Percentiles rank a stretch among this genome's conserved stretches.
phyloP scores from a whole-genome alignment of 1,140 invertebrate species.

The Scylla paramamosain region DNA sequence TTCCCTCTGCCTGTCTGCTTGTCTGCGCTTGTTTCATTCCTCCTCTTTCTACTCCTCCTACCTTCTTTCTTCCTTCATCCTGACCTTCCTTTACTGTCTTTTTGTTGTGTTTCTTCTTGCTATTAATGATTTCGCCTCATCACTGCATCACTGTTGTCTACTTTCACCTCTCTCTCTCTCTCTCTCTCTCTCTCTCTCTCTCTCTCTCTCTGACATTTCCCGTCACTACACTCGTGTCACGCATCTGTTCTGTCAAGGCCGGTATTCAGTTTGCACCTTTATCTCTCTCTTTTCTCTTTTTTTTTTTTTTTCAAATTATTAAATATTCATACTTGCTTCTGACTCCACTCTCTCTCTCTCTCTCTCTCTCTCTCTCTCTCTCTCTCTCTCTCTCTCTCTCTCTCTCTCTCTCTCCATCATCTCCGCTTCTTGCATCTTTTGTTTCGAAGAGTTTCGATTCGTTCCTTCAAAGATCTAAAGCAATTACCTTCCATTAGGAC shows the following conservation, averaged over 20 bases:
- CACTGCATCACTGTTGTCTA: too few relatives aligned
- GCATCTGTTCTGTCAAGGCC: background rate
- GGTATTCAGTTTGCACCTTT: background rate
- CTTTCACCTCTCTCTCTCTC: too few relatives aligned
- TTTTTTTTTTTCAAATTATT: too few relatives aligned
- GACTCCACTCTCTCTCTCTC: background rate
- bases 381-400: slow-evolving; percentile 20
- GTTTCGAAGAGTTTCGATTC: background rate
- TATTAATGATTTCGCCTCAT: too few relatives aligned
- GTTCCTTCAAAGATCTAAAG: background rate
- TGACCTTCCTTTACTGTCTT: background rate
- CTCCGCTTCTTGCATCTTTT: background rate
- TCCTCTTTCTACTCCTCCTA: background rate
- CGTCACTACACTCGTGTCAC: background rate
- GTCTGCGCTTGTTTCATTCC: background rate
- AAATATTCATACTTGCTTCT: background rate
- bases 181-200: slow-evolving; percentile 15
- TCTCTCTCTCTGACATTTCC: background rate
- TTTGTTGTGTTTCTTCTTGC: too few relatives aligned
- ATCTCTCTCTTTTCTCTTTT: background rate
- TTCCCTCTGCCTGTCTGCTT: background rate
- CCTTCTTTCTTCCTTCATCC: background rate
- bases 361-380: slow-evolving; percentile 4
- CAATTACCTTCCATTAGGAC: background rate
- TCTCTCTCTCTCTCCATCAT: background rate